phyloP scores from a whole-genome alignment of 2,797 vertebrate genomes.

The Forpus xanthops region DNA sequence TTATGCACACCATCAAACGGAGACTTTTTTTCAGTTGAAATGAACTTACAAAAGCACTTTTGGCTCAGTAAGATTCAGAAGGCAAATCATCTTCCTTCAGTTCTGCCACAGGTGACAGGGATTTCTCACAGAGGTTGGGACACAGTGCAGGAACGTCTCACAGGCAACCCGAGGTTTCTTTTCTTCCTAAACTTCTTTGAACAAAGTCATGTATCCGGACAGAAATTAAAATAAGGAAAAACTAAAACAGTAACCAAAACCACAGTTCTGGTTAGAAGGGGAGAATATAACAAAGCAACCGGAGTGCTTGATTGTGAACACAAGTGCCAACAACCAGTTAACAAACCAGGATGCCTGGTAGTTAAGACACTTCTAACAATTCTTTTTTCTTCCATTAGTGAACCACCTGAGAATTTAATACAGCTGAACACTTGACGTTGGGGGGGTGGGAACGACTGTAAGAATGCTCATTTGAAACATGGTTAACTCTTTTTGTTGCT shows the following conservation, averaged over 20 bases:
- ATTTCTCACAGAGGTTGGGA: background rate
- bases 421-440: slow-evolving; percentile 71
- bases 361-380: slow-evolving; percentile 61
- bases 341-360: slow-evolving; percentile 71
- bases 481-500: slow-evolving; percentile 76
- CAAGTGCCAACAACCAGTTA: slow-evolving; percentile 71
- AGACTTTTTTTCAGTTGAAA: slow-evolving; percentile 75
- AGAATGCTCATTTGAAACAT: slow-evolving; percentile 76
- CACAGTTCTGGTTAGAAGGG: slow-evolving; percentile 31
- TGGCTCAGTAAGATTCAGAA: slow-evolving; percentile 61
- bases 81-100: slow-evolving; percentile 44
- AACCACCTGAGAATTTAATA: slow-evolving; percentile 54
- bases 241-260: background rate
- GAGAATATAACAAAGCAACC: slow-evolving; percentile 47
- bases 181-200: slow-evolving; percentile 34
- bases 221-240: background rate
- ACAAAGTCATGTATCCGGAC: slow-evolving; percentile 43
- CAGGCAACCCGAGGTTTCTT: slow-evolving; percentile 45
- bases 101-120: background rate
- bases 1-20: slow-evolving; percentile 85
- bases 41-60: slow-evolving; percentile 58
- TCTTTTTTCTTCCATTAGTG: slow-evolving; percentile 63
- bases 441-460: slow-evolving; percentile 61
- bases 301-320: slow-evolving; percentile 65
- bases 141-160: slow-evolving; percentile 19